Evolutionary conservation across 1,140 invertebrate genomes (phyloP), one percentile per base, ranked within the genome.

Genomic region (Nasonia longicornis): DNA sequence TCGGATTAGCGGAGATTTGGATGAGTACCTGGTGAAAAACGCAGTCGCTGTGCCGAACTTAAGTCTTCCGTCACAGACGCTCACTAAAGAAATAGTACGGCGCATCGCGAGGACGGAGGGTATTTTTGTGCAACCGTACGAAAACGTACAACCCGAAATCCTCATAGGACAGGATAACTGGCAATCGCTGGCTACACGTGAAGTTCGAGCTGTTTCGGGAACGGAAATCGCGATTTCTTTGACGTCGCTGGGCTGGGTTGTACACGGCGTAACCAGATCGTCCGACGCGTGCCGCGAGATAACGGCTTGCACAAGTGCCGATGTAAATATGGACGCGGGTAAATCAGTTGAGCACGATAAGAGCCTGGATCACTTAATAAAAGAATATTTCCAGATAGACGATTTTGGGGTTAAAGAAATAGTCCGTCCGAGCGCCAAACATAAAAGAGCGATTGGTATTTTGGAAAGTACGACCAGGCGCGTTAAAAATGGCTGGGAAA

Each of bases 91-190:
- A 26, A 26, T 26, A 26, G 26, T 26, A 26, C 26, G 26, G 26
- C 26, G n/a, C 3, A 77, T 66, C 3, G 45, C 42, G 6, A 74
- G 29, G 20, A 77, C 10, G 2, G 35, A 22, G 3, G 66, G 11
- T 12, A 26, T 67, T 2, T 77, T 45, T 8, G 3, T 77, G 20
- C 26, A 66, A 26, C 48, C 16, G 10, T 77, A 67, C 42, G 8
- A 77, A 42, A 38, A 42, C 2, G 35, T 8, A 20, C 3, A 26
- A 45, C 31, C 63, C 2, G 38, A 38, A 38, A 20, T 77, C 0
- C 66, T 67, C 22, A 77, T 77, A 22, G 74, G 63, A 3, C 74
- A 77, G 22, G 74, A 77, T 45, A 77, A 77, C 20, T 77, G 74
- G 74, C 31, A 45, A 1, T 67, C 67, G 20, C 20, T 77, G 7